Evolutionary conservation across 1,140 invertebrate species (phyloP).

Genomic region (Coptotermes formosanus): DNA sequence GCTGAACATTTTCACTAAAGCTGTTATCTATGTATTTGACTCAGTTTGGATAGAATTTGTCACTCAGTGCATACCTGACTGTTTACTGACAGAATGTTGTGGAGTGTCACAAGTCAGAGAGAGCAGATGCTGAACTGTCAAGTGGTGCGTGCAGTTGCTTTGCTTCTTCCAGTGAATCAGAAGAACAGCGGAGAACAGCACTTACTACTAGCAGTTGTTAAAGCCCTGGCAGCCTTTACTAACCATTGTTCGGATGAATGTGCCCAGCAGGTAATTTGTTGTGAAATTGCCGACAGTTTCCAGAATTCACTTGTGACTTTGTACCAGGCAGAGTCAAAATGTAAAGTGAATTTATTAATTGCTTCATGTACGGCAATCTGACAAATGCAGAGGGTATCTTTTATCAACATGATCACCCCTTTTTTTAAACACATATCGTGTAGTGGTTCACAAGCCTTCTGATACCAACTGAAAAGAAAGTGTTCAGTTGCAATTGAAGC

Average conservation of each 20-base stretch:
- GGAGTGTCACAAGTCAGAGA: background rate
- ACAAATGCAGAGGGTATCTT: too few relatives aligned
- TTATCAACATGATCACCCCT: too few relatives aligned
- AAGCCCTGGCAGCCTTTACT: constrained; percentile 13
- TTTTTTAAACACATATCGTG: too few relatives aligned
- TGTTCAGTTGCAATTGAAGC: too few relatives aligned
- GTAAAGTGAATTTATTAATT: too few relatives aligned
- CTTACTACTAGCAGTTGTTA: background rate
- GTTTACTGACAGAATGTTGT: background rate
- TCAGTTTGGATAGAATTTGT: background rate
- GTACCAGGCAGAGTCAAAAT: too few relatives aligned
- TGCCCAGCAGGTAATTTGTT: constrained; percentile 12
- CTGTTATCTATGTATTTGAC: background rate
- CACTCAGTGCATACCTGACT: too few relatives aligned
- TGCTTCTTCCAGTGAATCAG: background rate
- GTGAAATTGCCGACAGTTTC: too few relatives aligned
- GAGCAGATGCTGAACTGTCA: background rate
- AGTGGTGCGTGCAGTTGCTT: background rate
- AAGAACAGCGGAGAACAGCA: background rate
- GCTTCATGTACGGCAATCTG: too few relatives aligned
- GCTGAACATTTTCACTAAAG: background rate
- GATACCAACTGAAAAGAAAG: too few relatives aligned
- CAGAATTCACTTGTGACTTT: too few relatives aligned
- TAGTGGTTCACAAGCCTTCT: too few relatives aligned
- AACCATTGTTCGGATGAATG: background rate